A percentile compares a stretch with the other conserved stretches of the same genome.
phyloP scores from a whole-genome alignment of 2,113 vertebrate species.

The Pangasianodon hypophthalmus region DNA sequence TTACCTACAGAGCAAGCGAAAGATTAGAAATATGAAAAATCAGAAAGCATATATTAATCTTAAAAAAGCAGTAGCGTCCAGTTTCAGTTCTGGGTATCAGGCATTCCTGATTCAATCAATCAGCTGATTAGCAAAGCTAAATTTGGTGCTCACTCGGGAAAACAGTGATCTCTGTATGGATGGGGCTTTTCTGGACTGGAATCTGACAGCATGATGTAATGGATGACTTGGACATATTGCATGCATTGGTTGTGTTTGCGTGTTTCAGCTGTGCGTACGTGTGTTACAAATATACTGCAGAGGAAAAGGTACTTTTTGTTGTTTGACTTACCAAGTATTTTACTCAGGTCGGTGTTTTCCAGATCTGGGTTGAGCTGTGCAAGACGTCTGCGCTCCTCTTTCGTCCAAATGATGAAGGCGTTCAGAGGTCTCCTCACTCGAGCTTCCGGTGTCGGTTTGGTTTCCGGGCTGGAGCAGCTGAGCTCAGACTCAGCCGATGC shows the following conservation, averaged over 20 bases:
- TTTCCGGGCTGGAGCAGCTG: constrained; percentile 80
- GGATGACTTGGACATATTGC: not conserved
- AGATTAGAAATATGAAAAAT: not conserved
- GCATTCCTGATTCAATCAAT: not conserved
- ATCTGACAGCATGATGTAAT: not conserved
- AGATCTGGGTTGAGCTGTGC: constrained; percentile 77
- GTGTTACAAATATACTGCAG: not conserved
- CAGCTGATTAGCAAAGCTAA: not conserved
- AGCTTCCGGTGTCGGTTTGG: constrained; percentile 67
- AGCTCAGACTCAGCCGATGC: constrained; percentile 66
- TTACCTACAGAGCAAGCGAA: constrained; percentile 77
- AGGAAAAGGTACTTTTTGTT: not conserved
- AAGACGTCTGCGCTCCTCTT: constrained; percentile 76
- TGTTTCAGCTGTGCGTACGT: not conserved
- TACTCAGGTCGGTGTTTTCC: constrained; percentile 82
- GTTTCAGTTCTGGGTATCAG: not conserved
- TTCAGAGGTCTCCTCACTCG: constrained; percentile 79
- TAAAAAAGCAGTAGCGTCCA: not conserved
- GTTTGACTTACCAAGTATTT: constrained; percentile 76
- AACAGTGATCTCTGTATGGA: not conserved
- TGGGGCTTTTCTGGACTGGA: not conserved
- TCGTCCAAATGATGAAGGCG: constrained; percentile 85
- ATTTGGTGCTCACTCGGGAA: not conserved
- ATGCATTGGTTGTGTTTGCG: not conserved
- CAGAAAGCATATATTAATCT: not conserved